These are phyloP conservation scores for Cryptosula pallasiana DNA, from an alignment of 2,888 invertebrate genomes.

Conservation along the genomic window DNA sequence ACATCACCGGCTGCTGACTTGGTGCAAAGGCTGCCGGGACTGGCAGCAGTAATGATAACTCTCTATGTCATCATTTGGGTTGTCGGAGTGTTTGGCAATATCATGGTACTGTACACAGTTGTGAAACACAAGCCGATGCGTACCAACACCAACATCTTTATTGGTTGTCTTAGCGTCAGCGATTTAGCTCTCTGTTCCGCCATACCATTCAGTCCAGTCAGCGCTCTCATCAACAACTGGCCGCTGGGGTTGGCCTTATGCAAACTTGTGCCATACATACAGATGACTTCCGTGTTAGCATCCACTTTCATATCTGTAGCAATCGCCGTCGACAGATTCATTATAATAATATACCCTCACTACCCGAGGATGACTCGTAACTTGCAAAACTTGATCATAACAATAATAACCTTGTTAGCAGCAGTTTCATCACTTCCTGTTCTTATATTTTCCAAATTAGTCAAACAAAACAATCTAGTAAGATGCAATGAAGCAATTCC, in stretches of 20 bases:
- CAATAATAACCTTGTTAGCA: slow-evolving; percentile 84
- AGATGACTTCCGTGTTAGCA: slow-evolving; percentile 90
- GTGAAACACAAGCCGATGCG: slow-evolving; percentile 90
- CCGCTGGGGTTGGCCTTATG: slow-evolving; percentile 85
- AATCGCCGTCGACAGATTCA: slow-evolving; percentile 93
- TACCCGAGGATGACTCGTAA: slow-evolving; percentile 82
- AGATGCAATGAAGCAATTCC: slow-evolving; percentile 74
- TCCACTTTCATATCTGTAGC: slow-evolving; percentile 93
- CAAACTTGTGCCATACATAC: slow-evolving; percentile 76
- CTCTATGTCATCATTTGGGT: slow-evolving; percentile 77
- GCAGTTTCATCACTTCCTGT: slow-evolving; percentile 84
- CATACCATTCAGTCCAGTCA: slow-evolving; percentile 92
- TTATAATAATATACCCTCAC: slow-evolving; percentile 94
- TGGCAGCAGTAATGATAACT: background rate
- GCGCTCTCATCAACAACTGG: slow-evolving; percentile 86
- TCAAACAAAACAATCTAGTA: slow-evolving; percentile 31
- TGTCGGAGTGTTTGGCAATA: slow-evolving; percentile 61
- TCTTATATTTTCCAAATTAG: slow-evolving; percentile 63
- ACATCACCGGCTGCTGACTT: background rate
- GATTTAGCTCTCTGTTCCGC: slow-evolving; percentile 91
- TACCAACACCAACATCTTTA: slow-evolving; percentile 94
- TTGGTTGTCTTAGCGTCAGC: slow-evolving; percentile 88
- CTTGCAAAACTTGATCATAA: slow-evolving; percentile 77
- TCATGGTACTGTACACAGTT: slow-evolving; percentile 86
- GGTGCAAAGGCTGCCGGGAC: background rate